A percentile compares a stretch with the other conserved stretches of the same genome.
Conservation (phyloP, 2,888 invertebrate species). For the Agrochola litura region DNA sequence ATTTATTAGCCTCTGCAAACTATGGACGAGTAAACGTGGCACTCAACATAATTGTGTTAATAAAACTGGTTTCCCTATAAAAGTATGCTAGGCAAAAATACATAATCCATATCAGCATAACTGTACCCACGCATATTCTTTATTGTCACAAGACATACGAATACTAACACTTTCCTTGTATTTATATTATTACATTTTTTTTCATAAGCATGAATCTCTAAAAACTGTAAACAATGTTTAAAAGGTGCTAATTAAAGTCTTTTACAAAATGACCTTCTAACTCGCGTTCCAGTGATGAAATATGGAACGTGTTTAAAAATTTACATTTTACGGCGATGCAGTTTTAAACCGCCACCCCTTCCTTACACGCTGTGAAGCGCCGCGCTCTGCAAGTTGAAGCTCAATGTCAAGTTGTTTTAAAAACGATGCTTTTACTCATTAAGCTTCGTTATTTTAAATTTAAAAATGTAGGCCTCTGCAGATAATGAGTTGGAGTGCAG, state of each 20-base stretch:
- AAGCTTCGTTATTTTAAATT: slow-evolving; percentile 16
- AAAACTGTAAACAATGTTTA: slow-evolving; percentile 2
- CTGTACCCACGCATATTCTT: slow-evolving; percentile 12
- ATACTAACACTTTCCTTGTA: slow-evolving; percentile 6
- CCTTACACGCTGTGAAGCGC: not conserved
- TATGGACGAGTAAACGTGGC: slow-evolving; percentile 31
- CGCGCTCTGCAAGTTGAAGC: slow-evolving; percentile 11
- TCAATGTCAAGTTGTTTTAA: slow-evolving; percentile 41
- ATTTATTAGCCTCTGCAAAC: slow-evolving; percentile 36
- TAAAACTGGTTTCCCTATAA: slow-evolving; percentile 45
- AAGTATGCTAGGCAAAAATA: slow-evolving; percentile 15
- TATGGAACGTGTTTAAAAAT: slow-evolving; percentile 34
- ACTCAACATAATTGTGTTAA: slow-evolving; percentile 51
- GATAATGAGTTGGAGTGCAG: slow-evolving; percentile 22
- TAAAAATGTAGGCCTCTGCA: slow-evolving; percentile 8
- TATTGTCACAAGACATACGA: slow-evolving; percentile 8
- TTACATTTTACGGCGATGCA: slow-evolving; percentile 21
- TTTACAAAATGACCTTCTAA: slow-evolving; percentile 18
- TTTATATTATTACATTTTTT: not conserved
- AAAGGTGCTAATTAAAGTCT: not conserved
- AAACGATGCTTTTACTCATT: slow-evolving; percentile 27
- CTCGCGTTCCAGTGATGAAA: not conserved
- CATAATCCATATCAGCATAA: slow-evolving; percentile 23
- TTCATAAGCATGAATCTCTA: not conserved
- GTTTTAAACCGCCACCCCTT: slow-evolving; percentile 4